Evolutionary conservation across 1,140 invertebrate genomes (phyloP), one percentile per base, ranked within the genome.

Genomic region (Atta texana): DNA sequence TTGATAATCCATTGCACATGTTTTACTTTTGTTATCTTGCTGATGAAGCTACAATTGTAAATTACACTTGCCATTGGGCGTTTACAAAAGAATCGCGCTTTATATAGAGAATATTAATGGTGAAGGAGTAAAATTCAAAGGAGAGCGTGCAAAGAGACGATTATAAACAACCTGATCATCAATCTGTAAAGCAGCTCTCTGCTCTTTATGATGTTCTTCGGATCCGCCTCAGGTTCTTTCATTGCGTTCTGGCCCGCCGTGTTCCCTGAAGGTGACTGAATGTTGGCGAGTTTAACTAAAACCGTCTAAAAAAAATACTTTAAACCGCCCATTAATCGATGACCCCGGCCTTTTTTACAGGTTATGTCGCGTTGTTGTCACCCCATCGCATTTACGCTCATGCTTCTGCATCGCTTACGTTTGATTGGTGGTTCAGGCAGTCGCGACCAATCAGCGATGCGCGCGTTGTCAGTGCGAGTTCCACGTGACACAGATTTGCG

Each of bases 141-240:
- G 14, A 31, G 18, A 28, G n/a, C 12, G 3, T 59, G 28, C 16
- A 2, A 21, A 68, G 31, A 39, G 55, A 71, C 16, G 16, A 28
- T 74, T 91, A 86, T 85, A 68, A 87, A 51, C 80, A 92, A 98
- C 98, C 98, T 98, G 92, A 98, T 98, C 89, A 98, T 98, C 90
- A 98, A 96, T 84, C 98, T 96, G 91, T 99, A 98, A 14, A 99
- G 95, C 63, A 97, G 94, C 92, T 98, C 98, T 87, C 98, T 95
- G 90, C 97, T 97, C 94, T 98, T 98, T n/a, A 98, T 96, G 69
- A 97, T 94, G 94, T 98, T 98, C 92, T 96, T 97, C 3, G 96
- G 95, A 92, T 97, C 97, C 12, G 96, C 93, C 71, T 97, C 97
- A 59, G 96, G 96, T 87, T 96, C 96, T 90, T 96, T 96, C 95